Evolutionary conservation across 2,888 invertebrate genomes (phyloP).

Genomic region (Drosophila seclusa): DNA sequence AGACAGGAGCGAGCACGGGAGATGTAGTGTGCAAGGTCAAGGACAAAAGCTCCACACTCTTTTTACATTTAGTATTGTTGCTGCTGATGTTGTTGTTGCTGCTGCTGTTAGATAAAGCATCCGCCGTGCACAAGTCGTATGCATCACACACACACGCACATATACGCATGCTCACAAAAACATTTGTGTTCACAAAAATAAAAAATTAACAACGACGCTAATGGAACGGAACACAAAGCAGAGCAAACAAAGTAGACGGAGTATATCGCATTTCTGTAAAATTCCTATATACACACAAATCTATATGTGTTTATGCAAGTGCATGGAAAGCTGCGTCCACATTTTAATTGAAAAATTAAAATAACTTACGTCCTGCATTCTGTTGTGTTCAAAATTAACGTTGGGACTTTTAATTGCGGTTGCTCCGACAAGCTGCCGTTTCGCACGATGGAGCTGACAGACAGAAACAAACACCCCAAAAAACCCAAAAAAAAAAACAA

Average conservation of each 20-base stretch:
- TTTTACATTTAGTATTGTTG: slow-evolving; percentile 20
- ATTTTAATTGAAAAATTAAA: slow-evolving; percentile 19
- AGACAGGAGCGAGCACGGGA: slow-evolving; percentile 30
- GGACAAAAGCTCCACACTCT: slow-evolving; percentile 65
- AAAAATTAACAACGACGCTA: slow-evolving; percentile 22
- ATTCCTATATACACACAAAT: not conserved
- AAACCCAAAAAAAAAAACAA: slow-evolving; percentile 18
- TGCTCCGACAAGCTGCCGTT: slow-evolving; percentile 61
- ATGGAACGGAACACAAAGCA: slow-evolving; percentile 28
- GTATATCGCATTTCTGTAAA: slow-evolving; percentile 24
- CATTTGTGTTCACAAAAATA: slow-evolving; percentile 22
- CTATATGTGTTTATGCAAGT: slow-evolving; percentile 2
- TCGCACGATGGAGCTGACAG: slow-evolving; percentile 59
- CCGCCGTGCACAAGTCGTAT: slow-evolving; percentile 36
- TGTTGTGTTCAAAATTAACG: slow-evolving; percentile 52
- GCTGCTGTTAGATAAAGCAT: slow-evolving; percentile 73
- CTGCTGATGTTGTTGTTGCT: not conserved
- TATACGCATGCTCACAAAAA: slow-evolving; percentile 10
- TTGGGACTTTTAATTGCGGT: slow-evolving; percentile 22
- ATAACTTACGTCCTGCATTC: slow-evolving; percentile 73
- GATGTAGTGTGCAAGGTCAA: slow-evolving; percentile 72
- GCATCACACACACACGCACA: slow-evolving; percentile 13
- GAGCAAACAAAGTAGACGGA: slow-evolving; percentile 31
- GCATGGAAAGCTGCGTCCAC: slow-evolving; percentile 1
- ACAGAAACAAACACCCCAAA: slow-evolving; percentile 10